Conservation (phyloP, 2,113 vertebrate genomes). For the Callaeas wilsoni region DNA sequence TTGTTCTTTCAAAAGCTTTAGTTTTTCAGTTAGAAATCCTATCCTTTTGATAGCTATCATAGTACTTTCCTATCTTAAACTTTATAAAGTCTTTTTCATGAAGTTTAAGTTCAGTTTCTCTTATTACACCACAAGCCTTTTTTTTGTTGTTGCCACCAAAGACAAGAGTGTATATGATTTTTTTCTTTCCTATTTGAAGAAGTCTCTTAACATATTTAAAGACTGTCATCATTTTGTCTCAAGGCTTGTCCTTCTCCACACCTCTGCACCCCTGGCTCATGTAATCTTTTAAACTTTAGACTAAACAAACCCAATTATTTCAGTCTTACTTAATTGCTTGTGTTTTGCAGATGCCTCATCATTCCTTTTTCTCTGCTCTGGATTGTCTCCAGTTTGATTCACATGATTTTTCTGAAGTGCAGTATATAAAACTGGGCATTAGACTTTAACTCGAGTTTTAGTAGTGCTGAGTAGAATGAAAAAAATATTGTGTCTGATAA, state of each 20-base stretch:
- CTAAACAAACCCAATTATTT: neutral
- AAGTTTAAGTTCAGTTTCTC: neutral
- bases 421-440: neutral
- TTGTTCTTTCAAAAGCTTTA: neutral
- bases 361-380: neutral
- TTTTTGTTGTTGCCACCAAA: neutral
- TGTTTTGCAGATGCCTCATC: neutral
- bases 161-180: neutral
- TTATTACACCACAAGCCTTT: neutral
- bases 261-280: neutral
- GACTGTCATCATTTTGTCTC: neutral
- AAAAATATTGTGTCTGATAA: neutral
- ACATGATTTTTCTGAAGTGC: neutral
- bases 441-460: neutral
- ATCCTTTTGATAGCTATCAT: neutral
- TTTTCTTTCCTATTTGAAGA: neutral
- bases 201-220: neutral
- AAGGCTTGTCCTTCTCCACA: neutral
- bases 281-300: neutral
- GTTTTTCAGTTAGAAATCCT: neutral
- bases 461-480: neutral
- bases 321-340: neutral
- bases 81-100: neutral
- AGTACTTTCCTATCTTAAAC: neutral
- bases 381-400: neutral